phyloP scores from a whole-genome alignment of 2,888 invertebrate species.

The Mesorhabditis sp. region DNA sequence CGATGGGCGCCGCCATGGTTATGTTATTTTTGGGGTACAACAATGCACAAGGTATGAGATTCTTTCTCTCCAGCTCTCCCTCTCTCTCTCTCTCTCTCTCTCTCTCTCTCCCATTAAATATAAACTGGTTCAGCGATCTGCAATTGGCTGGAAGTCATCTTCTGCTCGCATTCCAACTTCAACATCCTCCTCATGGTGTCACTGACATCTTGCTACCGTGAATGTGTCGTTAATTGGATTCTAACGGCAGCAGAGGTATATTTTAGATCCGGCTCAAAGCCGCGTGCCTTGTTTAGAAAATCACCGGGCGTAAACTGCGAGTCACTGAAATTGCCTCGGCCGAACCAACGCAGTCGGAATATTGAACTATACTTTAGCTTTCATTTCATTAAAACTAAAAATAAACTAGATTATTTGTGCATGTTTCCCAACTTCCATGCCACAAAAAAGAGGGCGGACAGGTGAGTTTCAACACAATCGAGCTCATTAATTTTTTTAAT shows the following conservation, averaged over 20 bases:
- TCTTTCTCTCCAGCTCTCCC: not conserved
- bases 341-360: not conserved
- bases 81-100: too few species aligned
- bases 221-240: not conserved
- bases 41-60: not conserved
- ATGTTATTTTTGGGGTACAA: not conserved
- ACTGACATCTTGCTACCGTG: not conserved
- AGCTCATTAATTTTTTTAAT: too few species aligned
- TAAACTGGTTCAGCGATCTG: not conserved
- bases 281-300: not conserved
- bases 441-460: too few species aligned
- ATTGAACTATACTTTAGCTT: too few species aligned
- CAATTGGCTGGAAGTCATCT: not conserved
- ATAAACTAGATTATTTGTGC: too few species aligned
- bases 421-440: too few species aligned
- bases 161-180: constrained; percentile 2
- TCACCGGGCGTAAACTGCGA: not conserved
- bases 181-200: not conserved
- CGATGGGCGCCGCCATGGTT: not conserved
- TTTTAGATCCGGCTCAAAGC: not conserved
- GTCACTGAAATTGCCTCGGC: not conserved
- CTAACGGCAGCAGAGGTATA: not conserved
- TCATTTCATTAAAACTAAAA: too few species aligned
- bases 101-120: too few species aligned
- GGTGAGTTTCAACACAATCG: too few species aligned